Percentiles rank a stretch among this genome's conserved stretches.
Conservation (phyloP, 2,797 vertebrate species). For the Remorina albescens region DNA sequence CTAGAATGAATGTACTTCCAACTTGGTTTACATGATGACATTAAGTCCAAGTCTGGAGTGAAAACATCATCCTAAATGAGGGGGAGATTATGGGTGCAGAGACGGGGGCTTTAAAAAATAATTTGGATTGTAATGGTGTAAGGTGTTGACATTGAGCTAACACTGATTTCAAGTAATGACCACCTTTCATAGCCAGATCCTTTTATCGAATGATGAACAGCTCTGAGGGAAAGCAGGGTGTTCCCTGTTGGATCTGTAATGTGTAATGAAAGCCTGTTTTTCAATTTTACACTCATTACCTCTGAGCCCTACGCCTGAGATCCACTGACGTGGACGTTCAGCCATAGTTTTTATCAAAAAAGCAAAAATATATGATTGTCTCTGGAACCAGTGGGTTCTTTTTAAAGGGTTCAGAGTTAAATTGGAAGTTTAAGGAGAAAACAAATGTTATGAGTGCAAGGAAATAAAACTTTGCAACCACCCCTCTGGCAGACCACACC, state of each 20-base stretch:
- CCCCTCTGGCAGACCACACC: constrained; percentile 34
- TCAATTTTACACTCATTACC: constrained; percentile 23
- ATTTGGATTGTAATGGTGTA: constrained; percentile 75
- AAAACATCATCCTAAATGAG: constrained; percentile 78
- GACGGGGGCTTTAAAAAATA: constrained; percentile 65
- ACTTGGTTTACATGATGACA: constrained; percentile 69
- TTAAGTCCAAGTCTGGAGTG: constrained; percentile 70
- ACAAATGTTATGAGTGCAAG: constrained; percentile 63
- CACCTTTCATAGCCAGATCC: constrained; percentile 62
- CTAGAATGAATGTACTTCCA: constrained; percentile 63
- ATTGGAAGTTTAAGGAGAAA: constrained; percentile 56
- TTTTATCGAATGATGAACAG: constrained; percentile 61
- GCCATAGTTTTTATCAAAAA: constrained; percentile 42
- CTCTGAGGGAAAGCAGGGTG: constrained; percentile 39
- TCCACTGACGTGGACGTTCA: not conserved
- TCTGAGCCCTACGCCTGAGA: constrained; percentile 15
- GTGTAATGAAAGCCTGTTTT: constrained; percentile 56
- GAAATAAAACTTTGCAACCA: constrained; percentile 57
- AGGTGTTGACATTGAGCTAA: constrained; percentile 74
- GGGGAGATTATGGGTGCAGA: constrained; percentile 64
- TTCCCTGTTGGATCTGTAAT: constrained; percentile 41
- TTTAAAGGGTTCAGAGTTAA: constrained; percentile 41
- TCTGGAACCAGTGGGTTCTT: constrained; percentile 42
- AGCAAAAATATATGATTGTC: constrained; percentile 58
- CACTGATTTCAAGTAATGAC: constrained; percentile 70